Conservation (phyloP, 2,888 invertebrate species). For the Malthinus seriepunctatus region DNA sequence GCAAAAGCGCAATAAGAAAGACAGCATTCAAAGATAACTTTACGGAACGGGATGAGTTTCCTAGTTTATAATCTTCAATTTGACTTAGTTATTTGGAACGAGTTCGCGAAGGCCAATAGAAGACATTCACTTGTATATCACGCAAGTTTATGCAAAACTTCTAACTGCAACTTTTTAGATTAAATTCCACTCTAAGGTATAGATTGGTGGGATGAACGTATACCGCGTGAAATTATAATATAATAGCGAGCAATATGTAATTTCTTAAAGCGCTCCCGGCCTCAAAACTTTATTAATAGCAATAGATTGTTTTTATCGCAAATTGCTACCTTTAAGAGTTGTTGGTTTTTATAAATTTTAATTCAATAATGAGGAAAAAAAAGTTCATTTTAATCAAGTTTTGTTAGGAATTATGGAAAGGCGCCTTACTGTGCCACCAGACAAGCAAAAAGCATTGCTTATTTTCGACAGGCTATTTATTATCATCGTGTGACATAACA, state of each 20-base stretch:
- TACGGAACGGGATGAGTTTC: no score
- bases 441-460: background rate
- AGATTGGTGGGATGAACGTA: conserved; percentile 24
- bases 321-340: background rate
- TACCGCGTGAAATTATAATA: conserved; percentile 25
- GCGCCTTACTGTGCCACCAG: conserved; percentile 9
- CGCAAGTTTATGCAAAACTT: conserved; percentile 29
- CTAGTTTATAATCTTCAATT: no score
- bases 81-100: background rate
- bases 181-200: conserved; percentile 10
- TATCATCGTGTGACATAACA: conserved; percentile 6
- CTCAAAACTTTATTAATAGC: conserved; percentile 11
- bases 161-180: conserved; percentile 18
- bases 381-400: no score
- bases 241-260: conserved; percentile 16
- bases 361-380: no score
- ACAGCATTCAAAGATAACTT: no score
- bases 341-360: no score
- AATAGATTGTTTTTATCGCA: conserved; percentile 22
- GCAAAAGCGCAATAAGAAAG: no score
- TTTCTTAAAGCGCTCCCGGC: conserved; percentile 16
- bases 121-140: conserved; percentile 27
- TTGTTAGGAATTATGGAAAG: background rate
- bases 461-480: conserved; percentile 6
- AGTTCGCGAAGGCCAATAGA: conserved; percentile 24